Percentiles rank a stretch among this genome's conserved stretches.
Conservation (phyloP, 2,113 vertebrate genomes). For the Rana temporaria region DNA sequence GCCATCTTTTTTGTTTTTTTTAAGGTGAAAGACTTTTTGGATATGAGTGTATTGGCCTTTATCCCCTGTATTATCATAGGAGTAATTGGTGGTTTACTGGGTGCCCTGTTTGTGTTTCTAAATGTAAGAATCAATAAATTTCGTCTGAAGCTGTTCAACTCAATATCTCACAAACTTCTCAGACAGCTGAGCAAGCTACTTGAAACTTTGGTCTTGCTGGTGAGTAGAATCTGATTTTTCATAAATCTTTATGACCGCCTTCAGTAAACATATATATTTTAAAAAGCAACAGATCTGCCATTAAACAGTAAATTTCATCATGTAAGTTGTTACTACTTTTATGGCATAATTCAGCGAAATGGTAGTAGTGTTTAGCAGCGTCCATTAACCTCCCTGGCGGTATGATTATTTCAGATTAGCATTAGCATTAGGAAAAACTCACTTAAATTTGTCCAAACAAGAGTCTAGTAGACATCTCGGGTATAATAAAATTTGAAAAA, state of each 20-base stretch:
- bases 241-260: background rate
- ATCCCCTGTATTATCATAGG: conserved; percentile 61
- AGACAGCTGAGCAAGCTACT: conserved; percentile 63
- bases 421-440: too few species aligned
- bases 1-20: conserved; percentile 47
- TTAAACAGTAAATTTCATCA: too few species aligned
- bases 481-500: too few species aligned
- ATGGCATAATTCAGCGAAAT: too few species aligned
- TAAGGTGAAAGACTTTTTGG: conserved; percentile 64
- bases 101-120: conserved; percentile 61
- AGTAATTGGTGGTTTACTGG: conserved; percentile 64
- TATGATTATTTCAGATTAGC: too few species aligned
- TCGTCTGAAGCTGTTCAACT: conserved; percentile 60
- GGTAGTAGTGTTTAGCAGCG: too few species aligned
- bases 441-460: too few species aligned
- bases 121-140: conserved; percentile 67
- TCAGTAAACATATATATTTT: background rate
- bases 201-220: conserved; percentile 63
- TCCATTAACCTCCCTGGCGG: too few species aligned
- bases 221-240: conserved; percentile 61
- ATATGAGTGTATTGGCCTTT: conserved; percentile 63
- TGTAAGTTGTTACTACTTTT: too few species aligned
- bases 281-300: background rate
- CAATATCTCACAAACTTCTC: conserved; percentile 58
- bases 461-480: too few species aligned